phyloP scores from a whole-genome alignment of 2,113 vertebrate genomes.

The Piprites chloris region DNA sequence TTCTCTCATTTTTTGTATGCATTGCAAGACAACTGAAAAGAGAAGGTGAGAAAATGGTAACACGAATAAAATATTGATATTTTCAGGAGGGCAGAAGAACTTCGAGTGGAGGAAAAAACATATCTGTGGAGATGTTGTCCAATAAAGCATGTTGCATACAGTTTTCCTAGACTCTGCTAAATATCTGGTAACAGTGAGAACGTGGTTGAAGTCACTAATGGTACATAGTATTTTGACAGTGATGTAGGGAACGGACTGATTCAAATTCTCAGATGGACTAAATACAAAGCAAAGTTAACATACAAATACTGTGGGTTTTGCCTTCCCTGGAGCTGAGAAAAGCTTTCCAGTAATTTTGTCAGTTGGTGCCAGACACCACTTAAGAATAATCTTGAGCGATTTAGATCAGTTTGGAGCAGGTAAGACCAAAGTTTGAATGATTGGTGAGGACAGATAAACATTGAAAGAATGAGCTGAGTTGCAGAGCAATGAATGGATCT shows the following conservation, averaged over 20 bases:
- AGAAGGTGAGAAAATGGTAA: not conserved
- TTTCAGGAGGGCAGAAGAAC: not conserved
- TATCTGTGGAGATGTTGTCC: not conserved
- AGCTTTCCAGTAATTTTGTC: not conserved
- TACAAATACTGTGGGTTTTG: not conserved
- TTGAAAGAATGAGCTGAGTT: not conserved
- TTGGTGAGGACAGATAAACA: not conserved
- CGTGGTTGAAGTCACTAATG: not conserved
- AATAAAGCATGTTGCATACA: accelerated
- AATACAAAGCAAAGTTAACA: not conserved
- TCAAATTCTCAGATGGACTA: not conserved
- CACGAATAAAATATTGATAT: not conserved
- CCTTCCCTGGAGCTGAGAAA: not conserved
- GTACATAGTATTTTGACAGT: not conserved
- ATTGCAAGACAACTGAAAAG: not conserved
- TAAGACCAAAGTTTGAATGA: not conserved
- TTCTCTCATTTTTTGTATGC: not conserved
- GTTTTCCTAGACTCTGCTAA: not conserved
- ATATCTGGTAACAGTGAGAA: not conserved
- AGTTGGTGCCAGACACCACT: not conserved
- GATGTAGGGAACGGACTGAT: not conserved
- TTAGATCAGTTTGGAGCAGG: not conserved
- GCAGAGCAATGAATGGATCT: not conserved
- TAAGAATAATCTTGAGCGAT: not conserved
- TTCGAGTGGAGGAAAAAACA: not conserved